These are phyloP conservation scores for Machaerirhynchus nigripectus DNA, from an alignment of 2,113 vertebrate genomes.

Conservation along the genomic window DNA sequence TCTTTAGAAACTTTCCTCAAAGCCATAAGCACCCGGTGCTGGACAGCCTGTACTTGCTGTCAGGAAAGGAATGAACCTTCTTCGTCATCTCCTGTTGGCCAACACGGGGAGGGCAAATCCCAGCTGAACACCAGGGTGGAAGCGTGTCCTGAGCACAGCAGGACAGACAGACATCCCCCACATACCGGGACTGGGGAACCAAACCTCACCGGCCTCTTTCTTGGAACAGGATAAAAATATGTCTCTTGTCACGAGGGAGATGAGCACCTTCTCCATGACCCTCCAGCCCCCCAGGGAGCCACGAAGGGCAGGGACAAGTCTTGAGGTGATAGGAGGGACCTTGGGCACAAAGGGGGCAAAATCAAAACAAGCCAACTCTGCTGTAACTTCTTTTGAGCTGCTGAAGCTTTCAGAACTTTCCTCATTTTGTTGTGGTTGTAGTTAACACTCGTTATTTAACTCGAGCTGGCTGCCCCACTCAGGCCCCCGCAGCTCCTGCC, in stretches of 20 bases:
- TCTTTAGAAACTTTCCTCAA: background rate
- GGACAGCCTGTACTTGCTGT: background rate
- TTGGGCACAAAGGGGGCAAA: background rate
- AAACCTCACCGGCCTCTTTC: background rate
- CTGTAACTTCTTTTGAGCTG: background rate
- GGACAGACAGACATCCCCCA: no score
- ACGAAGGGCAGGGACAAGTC: rapidly evolving
- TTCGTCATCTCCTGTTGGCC: background rate
- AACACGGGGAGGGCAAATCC: background rate
- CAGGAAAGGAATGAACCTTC: background rate
- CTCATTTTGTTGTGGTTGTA: background rate
- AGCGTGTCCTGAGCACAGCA: rapidly evolving
- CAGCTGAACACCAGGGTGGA: background rate
- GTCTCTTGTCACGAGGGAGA: rapidly evolving
- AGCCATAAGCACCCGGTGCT: background rate
- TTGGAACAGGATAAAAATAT: rapidly evolving
- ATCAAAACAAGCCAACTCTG: background rate
- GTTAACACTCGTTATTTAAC: background rate
- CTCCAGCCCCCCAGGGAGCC: background rate
- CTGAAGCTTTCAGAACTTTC: background rate
- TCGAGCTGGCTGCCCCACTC: background rate
- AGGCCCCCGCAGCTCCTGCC: background rate
- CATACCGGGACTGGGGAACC: background rate
- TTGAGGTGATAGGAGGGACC: rapidly evolving
- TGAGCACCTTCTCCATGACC: rapidly evolving